Base-by-base conservation (phyloP, 2,888 invertebrate genomes). In the Amitus sp. region DNA sequence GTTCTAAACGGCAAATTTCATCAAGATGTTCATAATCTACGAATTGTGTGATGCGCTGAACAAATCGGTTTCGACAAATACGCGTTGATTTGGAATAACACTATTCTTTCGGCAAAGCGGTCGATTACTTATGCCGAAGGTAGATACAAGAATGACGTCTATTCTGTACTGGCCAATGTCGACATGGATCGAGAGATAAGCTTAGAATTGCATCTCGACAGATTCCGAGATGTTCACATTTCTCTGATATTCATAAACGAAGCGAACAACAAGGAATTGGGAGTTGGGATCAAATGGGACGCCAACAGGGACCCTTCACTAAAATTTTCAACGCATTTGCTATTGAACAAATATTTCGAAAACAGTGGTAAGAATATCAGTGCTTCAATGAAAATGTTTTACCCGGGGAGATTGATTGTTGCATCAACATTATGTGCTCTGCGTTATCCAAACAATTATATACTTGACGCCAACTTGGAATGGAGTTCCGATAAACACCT, bases 261-360 rank as follows among this genome's bases (percentile, higher is more conserved):
- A 5, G 83, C 85, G 0, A 80, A 83, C 9, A 86, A 87, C 48
- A 91, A 91, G 74, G 88, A 90, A 19, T 83, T 90, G 0, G 89
- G 89, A 2, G 83, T 91, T 1, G 90, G 92, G 53, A 78, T 94
- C 13, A 92, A 92, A 78, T 94, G 94, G 94, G 93, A 94, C 75
- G 93, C 92, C 0, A 94, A 93, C 80, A 85, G 94, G 5, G 92
- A 94, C 83, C 93, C 93, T 0, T 87, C 89, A 43, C 88, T 92
- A 77, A 90, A 90, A 77, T 84, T 91, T 61, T 85, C 86, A 66
- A 81, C 87, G 0, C 86, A 87, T 51, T 82, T 89, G 0, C 88
- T 89, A 61, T 85, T 90, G 47, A 86, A 87, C 64, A 88, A 85
- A 71, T 52, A 64, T 12, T 3, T 55, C 23, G 85, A 87, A 53